phyloP scores from a whole-genome alignment of 2,888 invertebrate genomes.

The Trichacis sp. region DNA sequence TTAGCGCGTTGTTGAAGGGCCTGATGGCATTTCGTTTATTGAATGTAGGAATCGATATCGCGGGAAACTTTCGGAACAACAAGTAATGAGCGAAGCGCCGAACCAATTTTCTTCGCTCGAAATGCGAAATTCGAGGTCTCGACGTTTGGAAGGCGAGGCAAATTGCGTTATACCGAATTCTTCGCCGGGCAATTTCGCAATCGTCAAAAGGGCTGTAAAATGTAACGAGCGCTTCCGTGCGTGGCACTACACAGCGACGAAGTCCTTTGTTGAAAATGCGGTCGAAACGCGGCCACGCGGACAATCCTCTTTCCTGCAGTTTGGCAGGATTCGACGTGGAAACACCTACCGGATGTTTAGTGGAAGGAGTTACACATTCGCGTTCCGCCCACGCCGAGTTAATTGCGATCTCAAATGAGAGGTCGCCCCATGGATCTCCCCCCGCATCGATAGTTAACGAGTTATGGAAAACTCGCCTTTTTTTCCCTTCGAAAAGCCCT shows the following conservation, averaged over 20 bases:
- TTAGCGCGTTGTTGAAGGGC: too few species aligned
- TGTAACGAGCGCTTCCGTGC: conserved; percentile 7
- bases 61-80: neutral
- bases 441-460: neutral
- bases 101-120: neutral
- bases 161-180: neutral
- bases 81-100: neutral
- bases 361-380: conserved; percentile 21
- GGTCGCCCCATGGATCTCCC: conserved; percentile 9
- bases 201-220: conserved; percentile 5
- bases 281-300: conserved; percentile 45
- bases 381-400: conserved; percentile 29
- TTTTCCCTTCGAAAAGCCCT: too few species aligned
- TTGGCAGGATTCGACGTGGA: conserved; percentile 23
- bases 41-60: neutral
- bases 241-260: conserved; percentile 7
- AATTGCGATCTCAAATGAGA: conserved; percentile 43
- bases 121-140: neutral
- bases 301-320: conserved; percentile 46
- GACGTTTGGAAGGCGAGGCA: neutral
- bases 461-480: too few species aligned
- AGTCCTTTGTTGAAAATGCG: conserved; percentile 21
- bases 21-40: neutral
- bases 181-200: neutral
- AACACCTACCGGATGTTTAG: conserved; percentile 16